Evolutionary conservation across 1,140 invertebrate species (phyloP).

Genomic region (Argopecten irradians): DNA sequence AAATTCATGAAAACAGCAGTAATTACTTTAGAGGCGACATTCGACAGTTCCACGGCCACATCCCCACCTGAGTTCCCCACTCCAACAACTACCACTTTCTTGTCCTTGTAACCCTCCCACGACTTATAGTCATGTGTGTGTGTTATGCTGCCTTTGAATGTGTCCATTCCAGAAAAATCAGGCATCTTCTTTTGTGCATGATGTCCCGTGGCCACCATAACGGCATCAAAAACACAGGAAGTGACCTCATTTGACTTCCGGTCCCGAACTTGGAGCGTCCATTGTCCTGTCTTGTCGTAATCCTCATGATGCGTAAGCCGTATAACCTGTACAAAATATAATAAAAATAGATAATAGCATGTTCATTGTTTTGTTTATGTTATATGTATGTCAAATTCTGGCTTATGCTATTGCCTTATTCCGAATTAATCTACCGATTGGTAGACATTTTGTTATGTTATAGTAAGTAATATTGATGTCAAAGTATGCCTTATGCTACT

Average conservation of each 20-base stretch:
- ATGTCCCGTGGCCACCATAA: slow-evolving; percentile 69
- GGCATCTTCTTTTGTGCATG: slow-evolving; percentile 70
- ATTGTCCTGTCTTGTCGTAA: slow-evolving; percentile 47
- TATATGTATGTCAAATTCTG: slow-evolving; percentile 50
- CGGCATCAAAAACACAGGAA: slow-evolving; percentile 70
- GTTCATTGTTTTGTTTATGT: slow-evolving; percentile 74
- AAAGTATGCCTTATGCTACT: too few relatives aligned
- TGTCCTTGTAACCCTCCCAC: slow-evolving; percentile 73
- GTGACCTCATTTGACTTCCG: slow-evolving; percentile 34
- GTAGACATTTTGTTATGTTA: too few relatives aligned
- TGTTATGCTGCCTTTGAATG: slow-evolving; percentile 75
- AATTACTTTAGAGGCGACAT: slow-evolving; percentile 56
- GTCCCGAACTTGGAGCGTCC: slow-evolving; percentile 47
- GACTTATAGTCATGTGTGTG: slow-evolving; percentile 77
- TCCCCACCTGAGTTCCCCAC: slow-evolving; percentile 79
- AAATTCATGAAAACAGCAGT: too few relatives aligned
- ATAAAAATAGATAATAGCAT: not conserved
- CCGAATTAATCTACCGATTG: too few relatives aligned
- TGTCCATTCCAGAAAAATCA: slow-evolving; percentile 66
- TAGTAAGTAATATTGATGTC: too few relatives aligned
- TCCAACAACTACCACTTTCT: slow-evolving; percentile 78
- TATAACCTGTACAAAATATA: slow-evolving; percentile 29
- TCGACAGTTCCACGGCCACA: slow-evolving; percentile 77
- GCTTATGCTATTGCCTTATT: slow-evolving; percentile 43
- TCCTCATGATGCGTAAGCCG: slow-evolving; percentile 33